These are phyloP conservation scores for Drosophila kambysellisi DNA, from an alignment of 2,888 invertebrate genomes.

Conservation along the genomic window DNA sequence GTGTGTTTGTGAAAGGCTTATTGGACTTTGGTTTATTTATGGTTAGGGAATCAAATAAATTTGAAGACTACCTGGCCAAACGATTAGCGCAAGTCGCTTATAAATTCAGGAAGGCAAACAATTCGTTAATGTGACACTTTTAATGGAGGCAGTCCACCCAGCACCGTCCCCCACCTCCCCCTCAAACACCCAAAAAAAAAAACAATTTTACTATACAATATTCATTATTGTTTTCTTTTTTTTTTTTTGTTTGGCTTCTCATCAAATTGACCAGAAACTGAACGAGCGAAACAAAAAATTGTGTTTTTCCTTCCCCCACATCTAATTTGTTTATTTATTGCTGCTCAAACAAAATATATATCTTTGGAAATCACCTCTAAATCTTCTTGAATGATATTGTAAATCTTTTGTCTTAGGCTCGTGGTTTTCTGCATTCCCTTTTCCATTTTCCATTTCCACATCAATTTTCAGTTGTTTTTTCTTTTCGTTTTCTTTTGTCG, in stretches of 20 bases:
- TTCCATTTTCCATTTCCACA: constrained; percentile 40
- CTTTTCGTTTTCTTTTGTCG: constrained; percentile 33
- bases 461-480: constrained; percentile 25
- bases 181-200: not conserved
- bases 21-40: constrained; percentile 51
- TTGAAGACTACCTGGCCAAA: constrained; percentile 59
- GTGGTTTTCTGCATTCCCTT: constrained; percentile 62
- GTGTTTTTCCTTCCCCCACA: constrained; percentile 27
- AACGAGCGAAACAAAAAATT: constrained; percentile 50
- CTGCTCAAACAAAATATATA: constrained; percentile 82
- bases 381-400: constrained; percentile 81
- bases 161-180: not conserved
- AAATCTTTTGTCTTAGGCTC: constrained; percentile 79
- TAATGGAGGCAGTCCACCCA: constrained; percentile 58
- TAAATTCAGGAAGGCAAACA: constrained; percentile 74
- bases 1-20: constrained; percentile 70
- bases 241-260: constrained; percentile 20
- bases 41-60: constrained; percentile 64
- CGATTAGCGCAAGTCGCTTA: constrained; percentile 55
- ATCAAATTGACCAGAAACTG: constrained; percentile 64
- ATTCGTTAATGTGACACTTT: constrained; percentile 83
- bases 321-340: constrained; percentile 81
- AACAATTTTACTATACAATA: constrained; percentile 24
- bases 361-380: constrained; percentile 80
- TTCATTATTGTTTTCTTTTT: constrained; percentile 35